Evolutionary conservation across 2,797 vertebrate species (phyloP), one percentile per base, ranked within the genome.

Genomic region (Hybognathus amarus): DNA sequence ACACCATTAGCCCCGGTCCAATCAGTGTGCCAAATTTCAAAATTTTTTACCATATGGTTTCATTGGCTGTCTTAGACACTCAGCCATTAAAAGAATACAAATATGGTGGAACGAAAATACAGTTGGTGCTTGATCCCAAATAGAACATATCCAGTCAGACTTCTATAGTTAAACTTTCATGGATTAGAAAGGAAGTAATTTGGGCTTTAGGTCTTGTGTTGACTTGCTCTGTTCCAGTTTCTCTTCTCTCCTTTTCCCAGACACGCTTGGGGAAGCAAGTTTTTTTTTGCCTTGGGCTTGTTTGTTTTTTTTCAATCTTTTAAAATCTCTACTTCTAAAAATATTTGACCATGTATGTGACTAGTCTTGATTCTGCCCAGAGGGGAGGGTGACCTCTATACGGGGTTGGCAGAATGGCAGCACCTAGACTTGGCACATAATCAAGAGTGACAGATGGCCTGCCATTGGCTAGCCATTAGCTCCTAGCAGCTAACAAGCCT

Each of bases 361-460:
- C 22, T 64, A 50, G 47, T 33, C 17, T 54, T 47, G 63, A 84
- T 67, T 73, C 50, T 63, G 38, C 27, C 74, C 36, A 22, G 77
- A 79, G 64, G 38, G 38, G 40, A 36, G 82, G 85, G 64, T 85
- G 90, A 85, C 80, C 79, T 83, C 74, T 79, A n/a, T 83, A 20
- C 27, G n/a, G 24, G 64, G 45, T 30, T 38, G 33, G 63, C 71
- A 85, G 63, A 71, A 40, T 30, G 63, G 47, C 76, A 47, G 70
- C 18, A 83, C 50, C 78, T 71, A 47, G 47, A 56, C 56, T 81
- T 67, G 52, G 36, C 24, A 78, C 56, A 56, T 81, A 85, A 89
- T 88, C 82, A 83, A 74, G 42, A 86, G 83, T 64, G 47, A 80
- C 42, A 88, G 82, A 84, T 81, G 83, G 84, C 59, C 81, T 78